A percentile compares a stretch with the other conserved stretches of the same genome.
These are phyloP conservation scores for Sebastes hopkinsi DNA, from an alignment of 2,797 vertebrate species.

Conservation along the genomic window DNA sequence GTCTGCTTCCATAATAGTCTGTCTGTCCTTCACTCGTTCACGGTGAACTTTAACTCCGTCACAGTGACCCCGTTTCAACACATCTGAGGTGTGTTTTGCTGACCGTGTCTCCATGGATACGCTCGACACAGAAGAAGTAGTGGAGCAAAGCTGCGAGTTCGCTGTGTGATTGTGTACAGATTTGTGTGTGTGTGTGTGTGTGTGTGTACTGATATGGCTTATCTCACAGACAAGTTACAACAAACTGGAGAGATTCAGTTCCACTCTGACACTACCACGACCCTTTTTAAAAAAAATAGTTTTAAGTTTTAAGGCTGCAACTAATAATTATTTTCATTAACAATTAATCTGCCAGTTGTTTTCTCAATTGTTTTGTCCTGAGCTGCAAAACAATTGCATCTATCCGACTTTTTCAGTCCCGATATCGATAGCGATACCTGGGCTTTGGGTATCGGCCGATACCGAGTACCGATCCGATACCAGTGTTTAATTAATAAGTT, in stretches of 20 bases:
- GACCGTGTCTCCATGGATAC: constrained; percentile 23
- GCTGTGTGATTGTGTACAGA: constrained; percentile 8
- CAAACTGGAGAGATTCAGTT: constrained; percentile 13
- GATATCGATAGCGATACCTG: no score
- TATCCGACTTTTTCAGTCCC: no score
- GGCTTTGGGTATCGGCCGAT: no score
- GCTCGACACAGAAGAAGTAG: background rate
- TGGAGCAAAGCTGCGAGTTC: background rate
- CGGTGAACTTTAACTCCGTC: constrained; percentile 45
- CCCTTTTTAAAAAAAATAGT: background rate
- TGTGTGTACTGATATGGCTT: background rate
- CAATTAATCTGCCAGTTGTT: no score
- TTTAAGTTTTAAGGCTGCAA: background rate
- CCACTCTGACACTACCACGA: background rate
- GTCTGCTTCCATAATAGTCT: constrained; percentile 46
- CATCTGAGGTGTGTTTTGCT: constrained; percentile 43
- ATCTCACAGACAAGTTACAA: constrained; percentile 13
- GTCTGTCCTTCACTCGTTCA: constrained; percentile 48
- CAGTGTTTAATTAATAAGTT: no score
- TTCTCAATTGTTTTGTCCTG: background rate
- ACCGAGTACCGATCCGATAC: no score
- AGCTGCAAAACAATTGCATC: no score
- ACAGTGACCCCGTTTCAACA: constrained; percentile 51
- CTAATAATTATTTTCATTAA: background rate
- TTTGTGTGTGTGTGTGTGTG: background rate